Conservation (phyloP, 2,113 vertebrate species). For the Cyanoderma ruficeps region DNA sequence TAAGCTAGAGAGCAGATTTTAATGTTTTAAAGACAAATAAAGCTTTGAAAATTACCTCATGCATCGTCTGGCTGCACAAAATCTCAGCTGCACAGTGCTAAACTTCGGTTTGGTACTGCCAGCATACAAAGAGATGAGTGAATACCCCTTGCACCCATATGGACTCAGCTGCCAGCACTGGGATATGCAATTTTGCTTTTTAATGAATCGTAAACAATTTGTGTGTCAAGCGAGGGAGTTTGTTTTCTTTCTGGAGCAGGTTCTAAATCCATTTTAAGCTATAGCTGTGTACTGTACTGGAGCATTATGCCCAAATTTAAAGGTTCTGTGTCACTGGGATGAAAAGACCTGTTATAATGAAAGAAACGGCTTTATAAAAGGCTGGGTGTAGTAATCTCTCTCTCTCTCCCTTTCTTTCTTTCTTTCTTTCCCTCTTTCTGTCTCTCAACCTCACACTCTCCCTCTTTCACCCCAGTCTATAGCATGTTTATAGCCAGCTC, state of each 20-base stretch:
- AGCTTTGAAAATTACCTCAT: slow-evolving; percentile 84
- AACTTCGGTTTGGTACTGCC: slow-evolving; percentile 78
- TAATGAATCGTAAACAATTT: slow-evolving; percentile 87
- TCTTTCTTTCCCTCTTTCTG: slow-evolving; percentile 15
- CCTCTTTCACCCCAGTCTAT: slow-evolving; percentile 65
- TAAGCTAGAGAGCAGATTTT: slow-evolving; percentile 70
- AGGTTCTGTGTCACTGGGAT: slow-evolving; percentile 70
- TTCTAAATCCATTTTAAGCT: slow-evolving; percentile 64
- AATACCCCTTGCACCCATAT: slow-evolving; percentile 78
- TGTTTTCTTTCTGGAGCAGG: slow-evolving; percentile 76
- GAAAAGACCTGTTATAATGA: slow-evolving; percentile 77
- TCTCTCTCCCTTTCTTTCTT: neutral
- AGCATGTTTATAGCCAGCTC: slow-evolving; percentile 67
- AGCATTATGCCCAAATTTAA: slow-evolving; percentile 69
- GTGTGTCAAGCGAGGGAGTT: slow-evolving; percentile 80
- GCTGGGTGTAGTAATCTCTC: slow-evolving; percentile 68
- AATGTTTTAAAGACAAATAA: slow-evolving; percentile 79
- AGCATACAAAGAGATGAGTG: slow-evolving; percentile 82
- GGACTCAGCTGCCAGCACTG: slow-evolving; percentile 79
- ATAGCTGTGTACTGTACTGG: slow-evolving; percentile 60
- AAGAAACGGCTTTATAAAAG: slow-evolving; percentile 79
- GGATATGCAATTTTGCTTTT: slow-evolving; percentile 84
- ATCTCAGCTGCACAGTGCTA: slow-evolving; percentile 76
- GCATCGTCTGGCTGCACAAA: slow-evolving; percentile 76
- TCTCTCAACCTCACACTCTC: slow-evolving; percentile 65